These are phyloP conservation scores for Centropus bengalensis DNA, from an alignment of 2,113 vertebrate species.

Conservation along the genomic window DNA sequence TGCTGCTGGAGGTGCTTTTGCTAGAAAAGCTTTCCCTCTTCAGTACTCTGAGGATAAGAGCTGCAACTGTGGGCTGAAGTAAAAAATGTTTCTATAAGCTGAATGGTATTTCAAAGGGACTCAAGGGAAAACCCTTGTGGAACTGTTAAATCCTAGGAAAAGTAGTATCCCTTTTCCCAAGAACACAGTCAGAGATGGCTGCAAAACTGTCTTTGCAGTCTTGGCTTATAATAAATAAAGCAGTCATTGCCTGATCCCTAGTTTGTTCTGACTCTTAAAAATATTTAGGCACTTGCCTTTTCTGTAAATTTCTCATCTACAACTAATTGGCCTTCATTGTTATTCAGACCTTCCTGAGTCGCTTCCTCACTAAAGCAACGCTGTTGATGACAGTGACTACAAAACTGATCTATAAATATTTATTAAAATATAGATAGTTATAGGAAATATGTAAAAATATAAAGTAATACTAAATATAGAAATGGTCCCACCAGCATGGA, in stretches of 20 bases:
- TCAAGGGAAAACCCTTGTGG: not conserved
- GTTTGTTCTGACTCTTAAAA: not conserved
- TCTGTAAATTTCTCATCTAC: not conserved
- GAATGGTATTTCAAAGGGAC: not conserved
- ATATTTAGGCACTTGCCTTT: not conserved
- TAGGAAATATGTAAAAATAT: not conserved
- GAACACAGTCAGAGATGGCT: not conserved
- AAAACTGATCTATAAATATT: not conserved
- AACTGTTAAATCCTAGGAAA: not conserved
- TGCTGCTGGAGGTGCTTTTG: not conserved
- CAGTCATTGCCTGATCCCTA: accelerated
- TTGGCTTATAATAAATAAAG: not conserved
- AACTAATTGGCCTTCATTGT: not conserved
- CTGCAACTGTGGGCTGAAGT: not conserved
- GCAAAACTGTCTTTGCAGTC: not conserved
- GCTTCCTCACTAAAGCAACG: not conserved
- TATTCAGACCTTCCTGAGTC: not conserved
- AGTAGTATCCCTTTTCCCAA: not conserved
- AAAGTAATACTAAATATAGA: not conserved
- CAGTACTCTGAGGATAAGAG: not conserved
- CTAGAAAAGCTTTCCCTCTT: not conserved
- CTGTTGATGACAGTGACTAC: not conserved
- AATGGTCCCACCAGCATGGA: not conserved
- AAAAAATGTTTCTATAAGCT: not conserved
- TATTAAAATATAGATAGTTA: not conserved